Conservation (phyloP, 1,140 invertebrate genomes). For the Diabrotica virgifera region DNA sequence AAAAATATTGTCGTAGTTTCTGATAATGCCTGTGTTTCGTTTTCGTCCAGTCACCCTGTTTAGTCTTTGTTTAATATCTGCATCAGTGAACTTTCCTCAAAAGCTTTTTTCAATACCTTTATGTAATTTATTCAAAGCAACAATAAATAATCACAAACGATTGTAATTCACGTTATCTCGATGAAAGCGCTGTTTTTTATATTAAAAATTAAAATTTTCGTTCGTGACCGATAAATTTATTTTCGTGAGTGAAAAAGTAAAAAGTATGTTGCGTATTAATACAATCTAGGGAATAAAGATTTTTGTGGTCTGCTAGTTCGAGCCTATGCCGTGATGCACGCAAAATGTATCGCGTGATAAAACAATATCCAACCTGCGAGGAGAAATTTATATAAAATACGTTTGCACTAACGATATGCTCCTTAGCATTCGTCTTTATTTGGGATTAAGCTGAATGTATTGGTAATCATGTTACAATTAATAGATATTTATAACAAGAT, state of each 20-base stretch:
- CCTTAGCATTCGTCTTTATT: too few relatives aligned
- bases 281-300: neutral
- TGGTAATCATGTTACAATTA: too few relatives aligned
- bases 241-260: neutral
- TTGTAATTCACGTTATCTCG: neutral
- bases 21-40: too few relatives aligned
- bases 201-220: neutral
- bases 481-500: too few relatives aligned
- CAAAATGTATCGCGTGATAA: neutral
- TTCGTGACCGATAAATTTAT: neutral
- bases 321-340: neutral
- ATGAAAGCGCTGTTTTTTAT: neutral
- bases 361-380: neutral
- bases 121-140: neutral
- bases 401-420: too few relatives aligned
- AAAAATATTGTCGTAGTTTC: too few relatives aligned
- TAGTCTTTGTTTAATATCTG: too few relatives aligned
- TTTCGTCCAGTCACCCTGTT: too few relatives aligned
- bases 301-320: neutral
- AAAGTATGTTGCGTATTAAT: slow-evolving; percentile 3
- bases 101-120: neutral
- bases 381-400: neutral
- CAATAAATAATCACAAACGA: neutral
- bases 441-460: too few relatives aligned
- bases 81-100: too few relatives aligned